Evolutionary conservation across 2,797 vertebrate species (phyloP), one percentile per base, ranked within the genome.

Genomic region (Melanotaenia trifasciata): DNA sequence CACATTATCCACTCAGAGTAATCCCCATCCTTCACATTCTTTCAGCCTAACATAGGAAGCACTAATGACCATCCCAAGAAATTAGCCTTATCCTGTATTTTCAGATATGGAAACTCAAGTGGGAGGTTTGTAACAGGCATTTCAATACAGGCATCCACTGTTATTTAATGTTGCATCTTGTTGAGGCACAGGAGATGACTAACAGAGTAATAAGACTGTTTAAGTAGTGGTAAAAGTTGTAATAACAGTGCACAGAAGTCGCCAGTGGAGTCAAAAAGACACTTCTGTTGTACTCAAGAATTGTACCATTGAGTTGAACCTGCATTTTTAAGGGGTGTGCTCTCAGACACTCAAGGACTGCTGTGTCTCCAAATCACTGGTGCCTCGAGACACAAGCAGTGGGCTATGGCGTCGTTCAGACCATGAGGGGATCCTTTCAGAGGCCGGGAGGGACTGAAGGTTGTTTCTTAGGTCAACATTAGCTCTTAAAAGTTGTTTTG

Each of bases 391-490:
- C 71, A 81, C 72, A 79, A 51, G 68, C 74, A 57, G 74, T 62
- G 73, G 84, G 79, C 69, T 73, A 50, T 26, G 56, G 81, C 81
- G 76, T 68, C 62, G 18, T 74, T 78, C 58, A 73, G 68, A 76
- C 79, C 80, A 90, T 93, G 85, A 93, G 91, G 87, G 84, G 90
- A 87, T 90, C 87, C 91, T 89, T 93, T 94, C 90, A 93, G 82
- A 72, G 76, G 56, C 79, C 58, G 62, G 28, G 74, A 82, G 64
- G 75, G 85, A 83, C 80, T 77, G 75, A 81, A 76, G 71, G 90
- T 85, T 81, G 74, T 85, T 88, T 64, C 85, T 89, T 93, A 69
- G 86, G 86, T 93, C 92, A 93, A 92, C 91, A 93, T 86, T 73
- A 81, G 84, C 76, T 86, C 87, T 90, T 89, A 83, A 92, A 90